Evolutionary conservation across 2,113 vertebrate genomes (phyloP), one percentile per base, ranked within the genome.

Genomic region (Oxyruncus cristatus): DNA sequence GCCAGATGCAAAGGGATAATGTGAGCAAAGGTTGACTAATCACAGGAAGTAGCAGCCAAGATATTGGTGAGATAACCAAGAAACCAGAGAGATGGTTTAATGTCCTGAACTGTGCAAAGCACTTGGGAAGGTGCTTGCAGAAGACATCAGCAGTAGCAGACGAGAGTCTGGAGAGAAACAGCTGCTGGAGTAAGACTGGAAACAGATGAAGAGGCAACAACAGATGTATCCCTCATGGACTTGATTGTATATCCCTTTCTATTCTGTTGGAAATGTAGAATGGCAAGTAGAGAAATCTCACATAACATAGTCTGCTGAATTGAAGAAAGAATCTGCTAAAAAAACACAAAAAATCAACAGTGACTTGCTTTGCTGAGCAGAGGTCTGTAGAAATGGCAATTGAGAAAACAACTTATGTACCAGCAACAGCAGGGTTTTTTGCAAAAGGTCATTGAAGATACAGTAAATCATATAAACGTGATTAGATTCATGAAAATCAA

Each of bases 1-100:
- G 70, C 90, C 95, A 95, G 88, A 96, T 88, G 61, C 81, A 93
- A 88, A 93, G 90, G 6, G 63, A 95, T 95, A 89, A 75, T 91
- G 35, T 92, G 78, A 58, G 65, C 75, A 91, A 79, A 91, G 81
- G 72, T 71, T 88, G 88, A 93, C 77, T 79, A 65, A 52, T 93
- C 55, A 33, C 12, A 88, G 33, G 44, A 92, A 47, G 44, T 21
- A 62, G 37, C 71, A 91, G 85, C 70, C 78, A 80, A 94, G 88
- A 81, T 58, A 41, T 23, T 87, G 70, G 79, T 88, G 79, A 86
- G 66, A 70, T 73, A 92, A 91, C 75, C 28, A 94, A 92, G 71
- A 88, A 50, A 56, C 27, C 42, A 77, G 58, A 77, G 63, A 42
- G 6, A 14, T 71, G 15, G 26, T 56, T 84, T 49, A 37, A 23